Conservation (phyloP, 2,113 vertebrate species). For the Calonectris borealis region DNA sequence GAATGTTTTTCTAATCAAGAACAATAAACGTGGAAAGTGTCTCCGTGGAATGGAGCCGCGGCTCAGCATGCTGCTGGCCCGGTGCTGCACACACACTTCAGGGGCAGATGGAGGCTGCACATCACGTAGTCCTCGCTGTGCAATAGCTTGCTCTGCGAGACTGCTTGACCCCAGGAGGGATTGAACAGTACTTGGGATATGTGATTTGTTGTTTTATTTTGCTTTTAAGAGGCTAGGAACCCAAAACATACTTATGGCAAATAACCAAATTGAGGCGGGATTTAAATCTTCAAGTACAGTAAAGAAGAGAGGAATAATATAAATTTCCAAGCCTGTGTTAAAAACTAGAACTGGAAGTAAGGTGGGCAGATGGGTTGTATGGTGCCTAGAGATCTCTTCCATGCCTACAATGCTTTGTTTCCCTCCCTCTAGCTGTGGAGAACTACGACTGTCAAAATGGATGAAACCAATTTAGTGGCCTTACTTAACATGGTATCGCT, state of each 20-base stretch:
- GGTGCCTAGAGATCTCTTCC: not conserved
- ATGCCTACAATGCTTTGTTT: not conserved
- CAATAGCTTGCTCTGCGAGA: not conserved
- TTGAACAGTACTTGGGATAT: not conserved
- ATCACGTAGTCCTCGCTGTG: not conserved
- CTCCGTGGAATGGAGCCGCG: fast-evolving
- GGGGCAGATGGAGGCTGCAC: not conserved
- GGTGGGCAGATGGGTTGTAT: not conserved
- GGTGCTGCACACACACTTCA: not conserved
- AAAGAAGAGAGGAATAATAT: not conserved
- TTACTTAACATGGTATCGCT: not conserved
- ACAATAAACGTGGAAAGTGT: not conserved
- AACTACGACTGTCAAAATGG: not conserved
- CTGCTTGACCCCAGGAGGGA: not conserved
- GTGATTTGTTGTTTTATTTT: not conserved
- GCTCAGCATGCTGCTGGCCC: slow-evolving; percentile 6
- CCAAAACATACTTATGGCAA: not conserved
- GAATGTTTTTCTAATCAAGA: slow-evolving; percentile 49
- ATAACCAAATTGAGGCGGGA: not conserved
- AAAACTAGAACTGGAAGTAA: not conserved
- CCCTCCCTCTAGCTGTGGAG: not conserved
- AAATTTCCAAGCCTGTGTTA: not conserved
- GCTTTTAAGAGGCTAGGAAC: not conserved
- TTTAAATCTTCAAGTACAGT: not conserved
- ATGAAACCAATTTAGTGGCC: not conserved